A percentile compares a stretch with the other conserved stretches of the same genome.
Evolutionary conservation across 1,140 invertebrate species (phyloP).

Genomic region (Tyrophagus putrescentiae): DNA sequence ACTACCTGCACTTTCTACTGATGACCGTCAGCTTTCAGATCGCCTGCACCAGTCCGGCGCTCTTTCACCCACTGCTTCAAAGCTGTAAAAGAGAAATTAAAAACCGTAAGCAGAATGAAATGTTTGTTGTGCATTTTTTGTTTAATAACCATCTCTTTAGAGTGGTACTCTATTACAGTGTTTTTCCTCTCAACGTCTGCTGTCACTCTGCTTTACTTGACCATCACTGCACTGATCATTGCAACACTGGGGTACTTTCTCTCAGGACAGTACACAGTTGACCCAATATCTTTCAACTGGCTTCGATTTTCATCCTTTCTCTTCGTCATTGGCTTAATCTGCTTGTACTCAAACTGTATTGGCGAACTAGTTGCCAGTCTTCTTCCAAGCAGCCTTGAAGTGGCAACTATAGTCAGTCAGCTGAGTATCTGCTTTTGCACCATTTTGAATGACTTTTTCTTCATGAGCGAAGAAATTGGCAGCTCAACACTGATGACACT

Average conservation of each 20-base stretch:
- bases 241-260: neutral
- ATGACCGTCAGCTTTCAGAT: neutral
- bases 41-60: neutral
- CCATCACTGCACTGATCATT: neutral
- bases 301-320: neutral
- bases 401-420: neutral
- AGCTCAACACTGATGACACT: neutral
- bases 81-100: neutral
- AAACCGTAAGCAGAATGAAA: neutral
- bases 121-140: neutral
- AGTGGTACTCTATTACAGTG: neutral
- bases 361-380: neutral
- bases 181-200: neutral
- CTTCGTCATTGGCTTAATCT: neutral
- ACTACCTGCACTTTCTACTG: neutral
- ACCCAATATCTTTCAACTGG: neutral
- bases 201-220: neutral
- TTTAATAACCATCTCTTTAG: neutral
- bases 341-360: neutral
- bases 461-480: neutral
- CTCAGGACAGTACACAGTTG: neutral
- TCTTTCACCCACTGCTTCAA: neutral
- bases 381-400: neutral
- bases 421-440: neutral
- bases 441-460: neutral